Evolutionary conservation across 2,797 vertebrate species (phyloP), one percentile per base, ranked within the genome.

Genomic region (Neoniphon sammara): DNA sequence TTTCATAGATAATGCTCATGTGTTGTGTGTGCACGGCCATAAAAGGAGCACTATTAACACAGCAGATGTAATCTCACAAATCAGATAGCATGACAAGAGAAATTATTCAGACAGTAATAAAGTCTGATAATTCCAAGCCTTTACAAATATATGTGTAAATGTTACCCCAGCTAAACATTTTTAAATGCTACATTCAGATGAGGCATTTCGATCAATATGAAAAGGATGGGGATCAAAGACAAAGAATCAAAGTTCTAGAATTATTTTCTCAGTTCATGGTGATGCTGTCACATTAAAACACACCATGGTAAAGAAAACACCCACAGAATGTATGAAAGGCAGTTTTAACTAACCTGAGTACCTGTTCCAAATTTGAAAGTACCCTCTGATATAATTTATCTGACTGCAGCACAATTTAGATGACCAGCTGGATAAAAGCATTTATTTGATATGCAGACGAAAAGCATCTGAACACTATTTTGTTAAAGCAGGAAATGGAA

Each of bases 371-470:
- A 53, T 58, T 39, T 66, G n/a, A 78, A 77, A 77, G 83, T 77
- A 52, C 70, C 66, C 53, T 84, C 71, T 76, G 73, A 85, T 72
- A 70, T 44, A 7, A 78, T 81, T 85, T 70, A 70, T 83, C 70
- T 72, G 57, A 56, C 56, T 44, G 79, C 54, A n/a, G 52, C 57
- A 66, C 65, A 66, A 59, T 78, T 82, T 53, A 77, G 76, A 86
- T 83, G 75, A 70, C 75, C 36, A 27, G 23, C 34, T 8, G 14
- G 58, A 83, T 58, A 15, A 71, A 86, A 84, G 56, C 54, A 78
- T 82, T 71, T 49, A 63, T 74, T 69, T 86, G 69, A 87, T 68
- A 80, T 67, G 74, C 69, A 75, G 73, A 81, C 75, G 71, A 80
- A 71, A 75, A 42, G 60, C 66, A 52, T 79, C 68, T 83, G 73